Base-by-base conservation (phyloP, 2,888 invertebrate species). In the Synergus itoensis region DNA sequence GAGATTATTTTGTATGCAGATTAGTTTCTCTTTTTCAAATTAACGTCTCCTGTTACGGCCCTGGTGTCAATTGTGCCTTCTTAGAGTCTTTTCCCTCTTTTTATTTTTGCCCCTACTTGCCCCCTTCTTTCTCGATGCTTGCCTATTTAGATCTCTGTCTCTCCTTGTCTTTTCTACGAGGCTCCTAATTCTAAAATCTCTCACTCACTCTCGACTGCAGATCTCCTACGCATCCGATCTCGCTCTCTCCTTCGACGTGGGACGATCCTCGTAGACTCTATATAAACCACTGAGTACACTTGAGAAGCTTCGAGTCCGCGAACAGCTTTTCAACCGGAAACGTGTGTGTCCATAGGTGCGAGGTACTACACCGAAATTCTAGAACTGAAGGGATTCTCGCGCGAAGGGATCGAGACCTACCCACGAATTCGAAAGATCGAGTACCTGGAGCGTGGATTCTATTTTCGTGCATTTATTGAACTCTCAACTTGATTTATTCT, bases 211-310 rank as follows among this genome's bases (percentile, higher is more conserved):
- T 18, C 63, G 67, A 64, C 75, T 69, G 77, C 79, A 81, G 81
- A 64, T 76, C 77, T 76, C 76, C 67, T 76, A 57, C 77, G 76
- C 79, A 76, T 73, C 73, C 75, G 63, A 62, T 81, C 77, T 79
- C 78, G 77, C 67, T 81, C 82, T 82, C 57, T 76, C 77, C 79
- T 78, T 80, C 82, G 82, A 87, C 89, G 90, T 90, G 88, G 90
- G 89, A 89, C 89, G 89, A 89, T 87, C 83, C 87, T 84, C 87
- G 81, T 84, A 83, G 81, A 82, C 85, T 89, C 89, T 91, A 90
- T 91, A 91, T 91, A 91, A 90, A 89, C 87, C 86, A 82, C 81
- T 85, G 86, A 83, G 86, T 86, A 86, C 86, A 85, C 85, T 79
- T 86, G 83, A 82, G 77, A 79, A 79, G 80, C 81, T 82, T 80